Evolutionary conservation across 2,113 vertebrate species (phyloP), one percentile per base, ranked within the genome.

Genomic region (Peucedramus taeniatus): DNA sequence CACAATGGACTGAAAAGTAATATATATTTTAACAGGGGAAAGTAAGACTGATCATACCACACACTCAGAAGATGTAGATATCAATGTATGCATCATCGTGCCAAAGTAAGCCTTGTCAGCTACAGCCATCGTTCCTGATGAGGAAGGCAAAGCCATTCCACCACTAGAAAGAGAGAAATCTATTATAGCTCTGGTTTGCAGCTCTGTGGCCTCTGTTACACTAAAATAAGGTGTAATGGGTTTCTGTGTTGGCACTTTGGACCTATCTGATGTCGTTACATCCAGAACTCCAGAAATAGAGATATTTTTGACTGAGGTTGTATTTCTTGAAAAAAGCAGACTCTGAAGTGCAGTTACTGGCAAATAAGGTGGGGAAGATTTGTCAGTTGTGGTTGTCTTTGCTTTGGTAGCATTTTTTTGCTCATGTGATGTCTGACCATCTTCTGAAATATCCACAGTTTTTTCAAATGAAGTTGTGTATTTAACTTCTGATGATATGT

Each of bases 31-130:
- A 79, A 89, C 33, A 47, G 16, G 8, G 11, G 13, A 28, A 93
- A 79, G 33, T 39, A 88, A 93, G 93, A 91, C 9, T 87, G 60
- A 40, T 84, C 96, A 71, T 96, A 98, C 98, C 96, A 89, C 78
- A 79, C 98, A 98, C 64, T 97, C 78, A 8, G 96, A 75, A 56
- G 97, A 42, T 33, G 96, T 42, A 56, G 96, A 72, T 30, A 84
- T 77, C 64, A 92, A n/a, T n/a, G 96, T 74, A 42, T 96, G 89
- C 37, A 91, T 54, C 95, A 95, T n/a, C 5, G 95, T 93, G 45
- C 93, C 96, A 93, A 91, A 96, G 44, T 95, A 96, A 89, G 91
- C 40, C 54, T 95, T 84, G 64, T 96, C 94, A 64, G 68, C 63
- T 65, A 35, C 49, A 45, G 74, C 63, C 35, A 80, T 89, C 3